Base-by-base conservation (phyloP, 2,888 invertebrate species). In the Dimorphilus gyrociliatus region DNA sequence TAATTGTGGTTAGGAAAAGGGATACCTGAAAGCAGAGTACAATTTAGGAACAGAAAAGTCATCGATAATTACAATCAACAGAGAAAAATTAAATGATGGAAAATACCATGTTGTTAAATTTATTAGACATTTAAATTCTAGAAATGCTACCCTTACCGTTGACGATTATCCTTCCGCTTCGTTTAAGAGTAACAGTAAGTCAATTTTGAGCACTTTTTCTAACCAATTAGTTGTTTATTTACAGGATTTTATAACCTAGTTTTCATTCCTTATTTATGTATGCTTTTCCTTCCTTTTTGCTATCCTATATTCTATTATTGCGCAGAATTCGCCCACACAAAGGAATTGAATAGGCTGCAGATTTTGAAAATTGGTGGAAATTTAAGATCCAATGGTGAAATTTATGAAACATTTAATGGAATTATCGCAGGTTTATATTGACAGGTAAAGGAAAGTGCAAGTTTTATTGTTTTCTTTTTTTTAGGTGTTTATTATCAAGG, bases 351-450 rank as follows among this genome's bases (percentile, higher is more conserved):
- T 31, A 38, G 44, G 15, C 41, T 47, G 13, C 36, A 40, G 23
- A 38, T 41, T 12, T 46, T 55, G 5, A 47, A 46, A 18, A 38
- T 55, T 27, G 59, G 55, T 7, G 54, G 53, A 5, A 32, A 37
- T 18, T 23, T 33, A 5, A 41, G 44, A 29, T 16, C 39, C 34
- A 16, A 40, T 23, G 19, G 36, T 4, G 27, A 32, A 1, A 27
- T 37, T 21, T 29, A 29, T 19, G 29, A 18, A 32, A 41, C 17
- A 25, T 50, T 51, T 33, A 45, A 53, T 33, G 59, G 60, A 7
- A 59, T 59, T 29, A 42, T 60, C 29, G 57, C 53, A 37, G 60
- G 58, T 55, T n/a, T n/a, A 13, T 30, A n/a, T n/a, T n/a, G n/a
- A n/a, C n/a, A n/a, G n/a, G n/a, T n/a, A n/a, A n/a, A n/a, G n/a